Percentiles rank a stretch among this genome's conserved stretches.
phyloP scores from a whole-genome alignment of 2,888 invertebrate genomes.

The Anaspis maculata region DNA sequence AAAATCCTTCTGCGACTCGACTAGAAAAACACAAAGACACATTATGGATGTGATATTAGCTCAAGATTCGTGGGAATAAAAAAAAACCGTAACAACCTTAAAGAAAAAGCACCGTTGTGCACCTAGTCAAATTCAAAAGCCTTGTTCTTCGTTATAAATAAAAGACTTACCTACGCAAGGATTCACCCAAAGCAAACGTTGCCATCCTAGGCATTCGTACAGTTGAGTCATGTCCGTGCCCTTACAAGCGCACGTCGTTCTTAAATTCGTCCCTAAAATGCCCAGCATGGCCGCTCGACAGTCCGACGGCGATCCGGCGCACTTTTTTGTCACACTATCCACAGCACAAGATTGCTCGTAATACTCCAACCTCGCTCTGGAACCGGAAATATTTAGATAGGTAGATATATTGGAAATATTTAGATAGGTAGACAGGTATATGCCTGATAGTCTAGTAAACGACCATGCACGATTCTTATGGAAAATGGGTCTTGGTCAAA shows the following conservation, averaged over 20 bases:
- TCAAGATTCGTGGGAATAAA: too few species aligned
- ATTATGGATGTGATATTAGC: not conserved
- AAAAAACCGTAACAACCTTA: too few species aligned
- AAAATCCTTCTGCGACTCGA: conserved; percentile 83
- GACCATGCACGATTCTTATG: too few species aligned
- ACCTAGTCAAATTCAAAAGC: too few species aligned
- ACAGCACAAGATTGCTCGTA: conserved; percentile 90
- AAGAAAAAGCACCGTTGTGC: too few species aligned
- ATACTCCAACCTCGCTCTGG: conserved; percentile 70
- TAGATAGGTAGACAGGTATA: too few species aligned
- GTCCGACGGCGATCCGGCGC: conserved; percentile 76
- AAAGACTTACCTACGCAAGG: conserved; percentile 78
- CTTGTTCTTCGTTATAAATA: too few species aligned
- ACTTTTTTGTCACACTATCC: conserved; percentile 81
- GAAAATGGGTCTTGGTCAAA: too few species aligned
- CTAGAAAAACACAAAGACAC: conserved; percentile 47
- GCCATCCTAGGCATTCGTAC: conserved; percentile 87
- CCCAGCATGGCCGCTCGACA: conserved; percentile 81
- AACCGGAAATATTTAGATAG: conserved; percentile 13
- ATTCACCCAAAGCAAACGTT: conserved; percentile 82
- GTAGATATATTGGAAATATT: too few species aligned
- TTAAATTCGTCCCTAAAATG: conserved; percentile 80
- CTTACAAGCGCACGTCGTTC: conserved; percentile 81
- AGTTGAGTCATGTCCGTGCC: conserved; percentile 77
- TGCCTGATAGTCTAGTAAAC: too few species aligned